Conservation (phyloP, 2,888 invertebrate genomes). For the Andrena bucephala region DNA sequence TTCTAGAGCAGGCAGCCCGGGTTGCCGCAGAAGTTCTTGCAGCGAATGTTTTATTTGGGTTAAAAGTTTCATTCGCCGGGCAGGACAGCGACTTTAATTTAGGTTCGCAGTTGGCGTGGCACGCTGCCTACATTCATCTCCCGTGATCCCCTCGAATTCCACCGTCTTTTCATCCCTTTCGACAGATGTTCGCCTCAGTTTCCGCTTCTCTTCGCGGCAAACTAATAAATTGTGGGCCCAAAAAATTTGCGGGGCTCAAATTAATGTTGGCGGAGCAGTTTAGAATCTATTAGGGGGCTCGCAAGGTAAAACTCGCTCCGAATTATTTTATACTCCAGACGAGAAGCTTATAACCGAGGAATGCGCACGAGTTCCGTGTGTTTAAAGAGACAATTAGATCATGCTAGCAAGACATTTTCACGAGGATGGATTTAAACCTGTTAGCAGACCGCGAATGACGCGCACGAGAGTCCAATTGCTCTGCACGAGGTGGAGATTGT, state of each 20-base stretch:
- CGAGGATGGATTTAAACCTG: constrained; percentile 63
- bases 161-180: neutral
- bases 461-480: neutral
- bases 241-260: neutral
- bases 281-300: neutral
- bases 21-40: constrained; percentile 22
- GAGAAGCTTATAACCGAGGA: constrained; percentile 4
- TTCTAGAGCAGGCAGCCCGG: neutral
- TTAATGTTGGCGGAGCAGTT: neutral
- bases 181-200: neutral
- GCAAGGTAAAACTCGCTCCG: neutral
- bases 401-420: constrained; percentile 28
- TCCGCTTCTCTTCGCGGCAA: neutral
- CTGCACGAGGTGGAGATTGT: neutral
- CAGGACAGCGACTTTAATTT: constrained; percentile 71
- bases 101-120: constrained; percentile 52
- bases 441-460: constrained; percentile 58
- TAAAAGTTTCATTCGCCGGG: constrained; percentile 75
- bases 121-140: constrained; percentile 67
- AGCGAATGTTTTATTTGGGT: constrained; percentile 68
- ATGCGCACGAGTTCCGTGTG: constrained; percentile 39
- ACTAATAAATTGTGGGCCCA: neutral
- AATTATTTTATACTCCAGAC: neutral
- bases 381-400: constrained; percentile 68
- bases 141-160: neutral